These are phyloP conservation scores for Dunckerocampus dactyliophorus DNA, from an alignment of 2,113 vertebrate genomes.

Conservation along the genomic window DNA sequence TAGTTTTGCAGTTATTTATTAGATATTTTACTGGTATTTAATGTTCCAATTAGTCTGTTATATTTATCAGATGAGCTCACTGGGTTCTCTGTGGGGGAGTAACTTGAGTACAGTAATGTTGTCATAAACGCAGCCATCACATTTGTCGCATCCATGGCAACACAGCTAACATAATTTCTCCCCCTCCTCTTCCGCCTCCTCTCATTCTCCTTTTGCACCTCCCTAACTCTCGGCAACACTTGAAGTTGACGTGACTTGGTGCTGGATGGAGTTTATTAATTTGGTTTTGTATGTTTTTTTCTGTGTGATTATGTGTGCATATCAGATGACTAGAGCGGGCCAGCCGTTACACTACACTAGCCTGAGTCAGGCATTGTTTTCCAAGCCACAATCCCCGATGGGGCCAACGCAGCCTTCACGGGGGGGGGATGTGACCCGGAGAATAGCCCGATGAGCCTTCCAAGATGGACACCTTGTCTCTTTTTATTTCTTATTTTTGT, in stretches of 20 bases:
- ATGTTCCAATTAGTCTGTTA: no score
- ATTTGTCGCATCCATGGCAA: constrained; percentile 10
- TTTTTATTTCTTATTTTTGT: constrained; percentile 85
- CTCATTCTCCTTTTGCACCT: constrained; percentile 1
- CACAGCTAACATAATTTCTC: constrained; percentile 26
- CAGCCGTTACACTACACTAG: constrained; percentile 99
- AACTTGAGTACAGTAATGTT: no score
- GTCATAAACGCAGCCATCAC: constrained; percentile 1
- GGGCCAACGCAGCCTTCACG: constrained; percentile 96
- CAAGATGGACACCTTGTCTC: constrained; percentile 99
- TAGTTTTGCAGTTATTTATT: no score
- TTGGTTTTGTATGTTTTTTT: constrained; percentile 99
- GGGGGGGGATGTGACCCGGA: constrained; percentile 96
- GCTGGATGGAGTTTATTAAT: constrained; percentile 96
- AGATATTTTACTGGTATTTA: no score
- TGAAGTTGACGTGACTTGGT: constrained; percentile 75
- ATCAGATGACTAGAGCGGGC: constrained; percentile 99
- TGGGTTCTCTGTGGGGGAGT: no score
- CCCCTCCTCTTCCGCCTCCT: constrained; percentile 5
- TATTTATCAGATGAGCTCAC: no score
- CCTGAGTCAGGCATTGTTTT: constrained; percentile 99
- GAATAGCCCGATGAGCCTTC: constrained; percentile 89
- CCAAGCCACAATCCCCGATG: constrained; percentile 98
- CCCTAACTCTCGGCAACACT: constrained; percentile 10
- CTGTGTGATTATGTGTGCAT: constrained; percentile 99